Evolutionary conservation across 2,888 invertebrate genomes (phyloP).

Genomic region (Nycteola revayana): DNA sequence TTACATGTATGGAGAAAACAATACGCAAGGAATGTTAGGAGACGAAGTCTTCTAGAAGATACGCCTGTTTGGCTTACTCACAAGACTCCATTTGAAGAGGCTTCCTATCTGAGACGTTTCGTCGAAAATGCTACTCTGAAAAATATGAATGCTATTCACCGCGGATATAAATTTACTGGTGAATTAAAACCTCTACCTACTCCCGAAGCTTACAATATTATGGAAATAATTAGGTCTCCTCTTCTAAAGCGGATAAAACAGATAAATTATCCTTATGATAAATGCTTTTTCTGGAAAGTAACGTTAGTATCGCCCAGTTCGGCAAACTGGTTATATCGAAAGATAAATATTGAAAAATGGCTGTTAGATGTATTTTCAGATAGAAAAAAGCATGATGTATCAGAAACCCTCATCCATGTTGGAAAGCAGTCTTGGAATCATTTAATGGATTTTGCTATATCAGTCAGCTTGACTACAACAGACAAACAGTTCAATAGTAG

Average conservation of each 20-base stretch:
- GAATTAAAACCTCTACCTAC: constrained; percentile 52
- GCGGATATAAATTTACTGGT: constrained; percentile 64
- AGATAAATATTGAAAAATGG: constrained; percentile 73
- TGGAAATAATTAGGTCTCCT: constrained; percentile 70
- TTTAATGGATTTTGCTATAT: constrained; percentile 72
- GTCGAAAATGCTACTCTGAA: constrained; percentile 56
- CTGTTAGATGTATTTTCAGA: constrained; percentile 70
- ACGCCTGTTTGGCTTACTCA: constrained; percentile 72
- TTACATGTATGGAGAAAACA: constrained; percentile 62
- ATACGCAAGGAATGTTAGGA: constrained; percentile 54
- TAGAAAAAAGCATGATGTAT: constrained; percentile 52
- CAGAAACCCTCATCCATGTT: constrained; percentile 60
- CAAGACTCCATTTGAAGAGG: constrained; percentile 61
- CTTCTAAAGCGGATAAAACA: constrained; percentile 73
- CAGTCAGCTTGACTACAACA: constrained; percentile 57
- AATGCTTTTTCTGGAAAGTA: constrained; percentile 83
- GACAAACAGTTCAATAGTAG: constrained; percentile 34
- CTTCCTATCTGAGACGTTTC: constrained; percentile 45
- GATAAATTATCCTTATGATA: constrained; percentile 65
- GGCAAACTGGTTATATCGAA: constrained; percentile 62
- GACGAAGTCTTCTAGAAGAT: constrained; percentile 60
- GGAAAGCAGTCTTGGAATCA: constrained; percentile 72
- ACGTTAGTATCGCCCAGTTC: constrained; percentile 81
- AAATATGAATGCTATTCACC: constrained; percentile 67
- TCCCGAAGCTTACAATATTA: constrained; percentile 60